Evolutionary conservation across 1,140 invertebrate genomes (phyloP).

Genomic region (Arion vulgaris): DNA sequence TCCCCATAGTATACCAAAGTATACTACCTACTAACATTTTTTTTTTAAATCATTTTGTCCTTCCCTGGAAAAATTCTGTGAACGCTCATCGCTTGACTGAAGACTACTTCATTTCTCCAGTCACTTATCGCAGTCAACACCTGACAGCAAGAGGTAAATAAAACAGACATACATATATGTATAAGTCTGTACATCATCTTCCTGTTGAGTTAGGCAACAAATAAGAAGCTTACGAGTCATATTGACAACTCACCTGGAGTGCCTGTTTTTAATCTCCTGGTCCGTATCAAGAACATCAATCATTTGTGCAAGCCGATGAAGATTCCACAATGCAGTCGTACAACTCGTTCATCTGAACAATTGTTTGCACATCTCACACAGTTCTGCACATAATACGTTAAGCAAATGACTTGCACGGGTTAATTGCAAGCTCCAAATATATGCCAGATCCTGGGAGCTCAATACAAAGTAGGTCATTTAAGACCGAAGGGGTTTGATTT

Average conservation of each 20-base stretch:
- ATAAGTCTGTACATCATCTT: not conserved
- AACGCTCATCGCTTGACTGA: too few relatives aligned
- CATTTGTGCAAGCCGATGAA: not conserved
- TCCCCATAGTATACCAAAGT: too few relatives aligned
- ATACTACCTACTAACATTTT: too few relatives aligned
- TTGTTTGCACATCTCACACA: not conserved
- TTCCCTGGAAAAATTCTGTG: not conserved
- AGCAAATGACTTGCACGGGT: not conserved
- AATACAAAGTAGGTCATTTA: not conserved
- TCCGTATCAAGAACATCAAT: not conserved
- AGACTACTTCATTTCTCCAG: not conserved
- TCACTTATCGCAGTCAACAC: not conserved
- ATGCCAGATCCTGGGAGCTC: constrained; percentile 4
- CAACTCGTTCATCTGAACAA: not conserved
- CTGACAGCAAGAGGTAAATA: not conserved
- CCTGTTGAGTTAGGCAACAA: not conserved
- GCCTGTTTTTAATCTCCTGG: not conserved
- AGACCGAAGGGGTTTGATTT: not conserved
- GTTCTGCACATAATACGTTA: not conserved
- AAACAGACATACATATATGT: not conserved
- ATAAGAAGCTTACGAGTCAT: not conserved
- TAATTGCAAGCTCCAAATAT: not conserved
- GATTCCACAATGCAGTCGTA: not conserved
- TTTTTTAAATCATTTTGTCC: too few relatives aligned
- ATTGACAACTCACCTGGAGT: not conserved